Evolutionary conservation across 2,888 invertebrate species (phyloP), one percentile per base, ranked within the genome.

Genomic region (Spatulosminthurus flaviceps): DNA sequence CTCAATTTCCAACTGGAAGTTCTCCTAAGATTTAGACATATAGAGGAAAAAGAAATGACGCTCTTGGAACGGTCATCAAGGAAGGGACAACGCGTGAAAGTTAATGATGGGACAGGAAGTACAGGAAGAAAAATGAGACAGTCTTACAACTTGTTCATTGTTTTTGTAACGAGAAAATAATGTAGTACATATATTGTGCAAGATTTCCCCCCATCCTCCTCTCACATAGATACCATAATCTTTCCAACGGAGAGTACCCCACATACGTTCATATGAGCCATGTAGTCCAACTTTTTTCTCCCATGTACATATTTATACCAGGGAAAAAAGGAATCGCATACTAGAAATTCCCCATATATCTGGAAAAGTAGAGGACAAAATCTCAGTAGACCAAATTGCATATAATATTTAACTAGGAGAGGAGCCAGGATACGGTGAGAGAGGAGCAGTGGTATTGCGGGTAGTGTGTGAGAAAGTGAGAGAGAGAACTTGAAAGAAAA

Each of bases 401-500:
- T n/a, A 64, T 64, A 64, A 64, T 64, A 64, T 24, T 64, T 51
- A 51, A 51, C 51, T 51, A 51, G 51, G 24, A 64, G 64, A 64
- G 64, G 24, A 13, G 64, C 64, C 22, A 11, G 26, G 64, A 1
- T 7, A 64, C 24, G 64, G 64, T 2, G 11, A 13, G 26, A 2
- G 64, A 64, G 64, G 22, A 24, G 16, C 11, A n/a, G 64, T 21
- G 11, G 61, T 61, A n/a, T 2, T 64, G 24, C 2, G 22, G 4
- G 24, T 22, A 64, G 24, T 64, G 64, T 22, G 26, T 22, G 4
- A 34, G 34, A 9, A 9, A 24, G 64, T 42, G 41, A 21, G 1
- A 41, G 70, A 77, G 43, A 61, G 75, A 75, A 75, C 26, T 42
- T 41, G 51, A 77, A 67, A 70, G 70, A 70, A 70, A 70, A 70